phyloP scores from a whole-genome alignment of 2,113 vertebrate species.

The Corythoichthys haematopterus region DNA sequence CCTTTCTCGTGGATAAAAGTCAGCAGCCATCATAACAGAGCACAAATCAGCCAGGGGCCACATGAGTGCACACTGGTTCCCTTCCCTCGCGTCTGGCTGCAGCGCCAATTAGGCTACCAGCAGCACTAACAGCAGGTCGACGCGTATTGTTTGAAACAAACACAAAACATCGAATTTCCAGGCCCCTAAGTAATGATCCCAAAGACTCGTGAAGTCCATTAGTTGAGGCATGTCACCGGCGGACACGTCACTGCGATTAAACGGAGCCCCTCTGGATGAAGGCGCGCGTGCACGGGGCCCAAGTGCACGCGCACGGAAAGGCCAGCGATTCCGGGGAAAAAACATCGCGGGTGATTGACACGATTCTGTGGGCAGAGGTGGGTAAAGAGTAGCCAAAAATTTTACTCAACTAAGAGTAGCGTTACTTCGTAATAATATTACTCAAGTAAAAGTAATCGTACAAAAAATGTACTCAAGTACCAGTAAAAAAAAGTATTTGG shows the following conservation, averaged over 20 bases:
- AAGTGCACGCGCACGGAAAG: neutral
- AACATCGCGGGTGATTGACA: neutral
- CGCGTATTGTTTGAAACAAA: conserved; percentile 8
- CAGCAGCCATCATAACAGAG: conserved; percentile 36
- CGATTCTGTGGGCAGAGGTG: conserved; percentile 6
- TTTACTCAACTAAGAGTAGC: too few relatives aligned
- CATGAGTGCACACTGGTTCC: conserved; percentile 5
- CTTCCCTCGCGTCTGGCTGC: neutral
- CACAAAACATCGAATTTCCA: conserved; percentile 6
- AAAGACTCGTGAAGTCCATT: conserved; percentile 76
- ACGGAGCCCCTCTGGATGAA: conserved; percentile 69
- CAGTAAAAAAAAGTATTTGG: too few relatives aligned
- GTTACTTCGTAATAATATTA: too few relatives aligned
- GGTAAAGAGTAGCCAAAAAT: neutral
- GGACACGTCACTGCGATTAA: conserved; percentile 80
- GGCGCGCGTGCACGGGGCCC: conserved; percentile 18
- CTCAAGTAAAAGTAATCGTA: too few relatives aligned
- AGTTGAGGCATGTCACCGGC: conserved; percentile 67
- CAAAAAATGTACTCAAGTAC: too few relatives aligned
- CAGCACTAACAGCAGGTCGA: neutral
- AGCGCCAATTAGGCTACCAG: conserved; percentile 7
- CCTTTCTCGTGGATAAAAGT: conserved; percentile 18
- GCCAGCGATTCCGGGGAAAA: conserved; percentile 7
- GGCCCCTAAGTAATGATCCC: conserved; percentile 51
- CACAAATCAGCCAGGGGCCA: conserved; percentile 25